A percentile compares a stretch with the other conserved stretches of the same genome.
Evolutionary conservation across 2,797 vertebrate species (phyloP).

Genomic region (Anabacerthia variegaticeps): DNA sequence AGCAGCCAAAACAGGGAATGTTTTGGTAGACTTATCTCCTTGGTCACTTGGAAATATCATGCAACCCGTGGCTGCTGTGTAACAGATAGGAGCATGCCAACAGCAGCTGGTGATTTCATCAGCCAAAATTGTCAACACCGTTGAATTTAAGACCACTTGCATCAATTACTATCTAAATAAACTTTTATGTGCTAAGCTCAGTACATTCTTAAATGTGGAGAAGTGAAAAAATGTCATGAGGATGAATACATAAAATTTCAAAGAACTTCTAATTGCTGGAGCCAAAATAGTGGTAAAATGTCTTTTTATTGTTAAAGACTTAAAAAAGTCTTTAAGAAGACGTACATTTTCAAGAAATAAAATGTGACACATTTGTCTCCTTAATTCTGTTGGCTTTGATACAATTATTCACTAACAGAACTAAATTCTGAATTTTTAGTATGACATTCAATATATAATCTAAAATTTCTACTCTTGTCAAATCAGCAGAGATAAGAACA

Average conservation of each 20-base stretch:
- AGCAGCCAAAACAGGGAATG: not conserved
- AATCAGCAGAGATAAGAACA: not conserved
- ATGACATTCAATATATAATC: not conserved
- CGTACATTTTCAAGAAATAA: not conserved
- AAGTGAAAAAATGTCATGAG: not conserved
- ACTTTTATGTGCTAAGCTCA: not conserved
- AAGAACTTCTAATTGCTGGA: not conserved
- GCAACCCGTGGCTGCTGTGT: slow-evolving; percentile 4
- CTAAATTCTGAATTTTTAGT: slow-evolving; percentile 1
- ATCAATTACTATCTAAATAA: not conserved
- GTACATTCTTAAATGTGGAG: not conserved
- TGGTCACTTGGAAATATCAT: not conserved
- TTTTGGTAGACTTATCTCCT: not conserved
- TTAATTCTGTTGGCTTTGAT: not conserved
- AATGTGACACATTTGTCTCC: not conserved
- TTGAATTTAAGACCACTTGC: not conserved
- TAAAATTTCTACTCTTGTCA: not conserved
- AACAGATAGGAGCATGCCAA: not conserved
- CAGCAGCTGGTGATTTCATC: not conserved
- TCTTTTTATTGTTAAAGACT: not conserved
- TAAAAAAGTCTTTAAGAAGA: not conserved
- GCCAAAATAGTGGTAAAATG: not conserved
- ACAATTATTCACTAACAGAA: slow-evolving; percentile 4
- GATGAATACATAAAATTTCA: not conserved
- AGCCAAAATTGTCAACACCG: not conserved